These are phyloP conservation scores for Pelobates fuscus DNA, from an alignment of 2,113 vertebrate genomes.

Conservation along the genomic window DNA sequence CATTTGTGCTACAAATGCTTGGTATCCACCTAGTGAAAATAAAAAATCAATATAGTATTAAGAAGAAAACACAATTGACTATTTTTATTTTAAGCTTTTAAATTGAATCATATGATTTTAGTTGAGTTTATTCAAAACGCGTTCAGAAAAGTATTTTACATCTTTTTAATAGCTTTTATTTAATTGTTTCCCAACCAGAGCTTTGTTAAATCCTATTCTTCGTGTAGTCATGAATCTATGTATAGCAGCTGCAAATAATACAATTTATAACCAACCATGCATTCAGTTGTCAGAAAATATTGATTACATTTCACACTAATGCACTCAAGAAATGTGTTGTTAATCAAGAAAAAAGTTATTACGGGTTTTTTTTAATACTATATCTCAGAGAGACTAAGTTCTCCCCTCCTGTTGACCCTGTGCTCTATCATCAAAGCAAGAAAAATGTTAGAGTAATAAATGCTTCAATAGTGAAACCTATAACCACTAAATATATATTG, in stretches of 20 bases:
- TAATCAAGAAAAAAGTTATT: background rate
- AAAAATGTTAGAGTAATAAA: background rate
- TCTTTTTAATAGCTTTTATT: too few species aligned
- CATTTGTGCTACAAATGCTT: too few species aligned
- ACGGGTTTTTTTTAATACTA: background rate
- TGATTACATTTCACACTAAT: conserved; percentile 1
- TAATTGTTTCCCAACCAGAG: too few species aligned
- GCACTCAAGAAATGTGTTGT: background rate
- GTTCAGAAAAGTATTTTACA: too few species aligned
- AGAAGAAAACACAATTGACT: too few species aligned
- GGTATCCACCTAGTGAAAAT: too few species aligned
- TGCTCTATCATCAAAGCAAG: background rate
- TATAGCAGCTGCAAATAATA: background rate
- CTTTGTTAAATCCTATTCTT: background rate
- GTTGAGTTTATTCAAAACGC: too few species aligned
- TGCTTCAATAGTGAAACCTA: too few species aligned
- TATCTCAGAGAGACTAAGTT: background rate
- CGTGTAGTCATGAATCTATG: background rate
- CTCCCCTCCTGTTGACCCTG: background rate
- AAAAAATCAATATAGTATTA: too few species aligned
- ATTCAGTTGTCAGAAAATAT: background rate
- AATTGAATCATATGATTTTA: too few species aligned
- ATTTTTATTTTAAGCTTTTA: too few species aligned
- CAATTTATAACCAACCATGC: background rate
- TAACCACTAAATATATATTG: too few species aligned